Evolutionary conservation across 2,797 vertebrate genomes (phyloP).

Genomic region (Mico argentatus): DNA sequence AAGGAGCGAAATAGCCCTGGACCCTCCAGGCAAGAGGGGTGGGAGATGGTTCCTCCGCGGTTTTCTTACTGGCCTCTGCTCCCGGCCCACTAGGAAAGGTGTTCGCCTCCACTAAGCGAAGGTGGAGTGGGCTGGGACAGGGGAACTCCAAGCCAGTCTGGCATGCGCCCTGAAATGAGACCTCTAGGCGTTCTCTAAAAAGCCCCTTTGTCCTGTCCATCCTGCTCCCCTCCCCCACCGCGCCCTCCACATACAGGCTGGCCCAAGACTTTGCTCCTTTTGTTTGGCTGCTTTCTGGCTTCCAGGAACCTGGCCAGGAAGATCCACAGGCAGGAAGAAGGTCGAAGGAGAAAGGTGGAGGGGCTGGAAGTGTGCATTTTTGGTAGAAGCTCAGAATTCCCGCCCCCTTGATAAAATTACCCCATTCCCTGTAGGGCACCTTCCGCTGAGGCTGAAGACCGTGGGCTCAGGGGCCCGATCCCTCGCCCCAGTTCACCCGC

Average conservation of each 20-base stretch:
- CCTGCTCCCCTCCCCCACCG: conserved; percentile 71
- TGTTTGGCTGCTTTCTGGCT: conserved; percentile 58
- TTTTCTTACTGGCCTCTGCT: background rate
- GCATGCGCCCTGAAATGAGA: conserved; percentile 61
- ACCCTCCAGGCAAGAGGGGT: background rate
- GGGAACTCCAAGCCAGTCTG: background rate
- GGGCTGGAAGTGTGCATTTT: background rate
- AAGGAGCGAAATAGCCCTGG: background rate
- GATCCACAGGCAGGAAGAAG: background rate
- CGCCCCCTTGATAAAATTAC: background rate
- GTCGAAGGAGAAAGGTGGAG: background rate
- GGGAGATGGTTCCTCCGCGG: background rate
- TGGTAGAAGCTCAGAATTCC: background rate
- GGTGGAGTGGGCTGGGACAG: background rate
- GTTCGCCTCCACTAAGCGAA: background rate
- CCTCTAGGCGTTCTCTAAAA: conserved; percentile 53
- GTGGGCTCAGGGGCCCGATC: background rate
- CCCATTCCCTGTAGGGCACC: background rate
- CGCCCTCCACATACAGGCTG: conserved; percentile 61
- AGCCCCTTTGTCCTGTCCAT: conserved; percentile 76
- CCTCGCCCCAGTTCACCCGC: background rate
- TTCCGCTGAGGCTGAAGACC: background rate
- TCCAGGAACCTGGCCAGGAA: conserved; percentile 52
- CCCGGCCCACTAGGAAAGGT: conserved; percentile 29
- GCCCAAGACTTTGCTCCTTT: conserved; percentile 69